phyloP scores from a whole-genome alignment of 2,797 vertebrate species.

The Phyllotis vaccarum region DNA sequence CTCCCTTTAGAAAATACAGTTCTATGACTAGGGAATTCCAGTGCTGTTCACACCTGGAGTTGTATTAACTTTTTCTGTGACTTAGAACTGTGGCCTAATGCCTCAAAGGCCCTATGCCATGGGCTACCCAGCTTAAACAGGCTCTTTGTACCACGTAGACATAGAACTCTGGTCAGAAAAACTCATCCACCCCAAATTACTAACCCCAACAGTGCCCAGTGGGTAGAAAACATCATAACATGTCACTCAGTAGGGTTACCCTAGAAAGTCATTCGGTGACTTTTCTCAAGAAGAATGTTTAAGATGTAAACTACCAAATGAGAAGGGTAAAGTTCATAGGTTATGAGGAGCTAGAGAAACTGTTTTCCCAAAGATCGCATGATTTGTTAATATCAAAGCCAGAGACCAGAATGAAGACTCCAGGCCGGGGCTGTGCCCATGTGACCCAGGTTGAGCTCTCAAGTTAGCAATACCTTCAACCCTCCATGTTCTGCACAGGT shows the following conservation, averaged over 20 bases:
- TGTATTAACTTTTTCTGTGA: neutral
- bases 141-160: neutral
- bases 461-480: neutral
- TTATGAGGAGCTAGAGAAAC: neutral
- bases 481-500: neutral
- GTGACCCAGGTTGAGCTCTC: accelerated
- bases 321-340: neutral
- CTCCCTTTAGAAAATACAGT: neutral
- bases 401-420: neutral
- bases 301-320: constrained; percentile 18
- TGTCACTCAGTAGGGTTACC: neutral
- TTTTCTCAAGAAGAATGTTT: neutral
- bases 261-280: neutral
- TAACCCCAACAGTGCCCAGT: neutral
- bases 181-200: neutral
- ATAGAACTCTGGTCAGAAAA: neutral
- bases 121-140: neutral
- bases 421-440: accelerated
- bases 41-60: neutral
- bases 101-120: neutral
- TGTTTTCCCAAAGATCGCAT: neutral
- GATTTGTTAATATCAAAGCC: neutral
- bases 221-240: neutral
- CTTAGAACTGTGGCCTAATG: neutral
- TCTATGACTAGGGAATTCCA: neutral